Conservation (phyloP, 2,113 vertebrate genomes). For the Gymnorhina tibicen region DNA sequence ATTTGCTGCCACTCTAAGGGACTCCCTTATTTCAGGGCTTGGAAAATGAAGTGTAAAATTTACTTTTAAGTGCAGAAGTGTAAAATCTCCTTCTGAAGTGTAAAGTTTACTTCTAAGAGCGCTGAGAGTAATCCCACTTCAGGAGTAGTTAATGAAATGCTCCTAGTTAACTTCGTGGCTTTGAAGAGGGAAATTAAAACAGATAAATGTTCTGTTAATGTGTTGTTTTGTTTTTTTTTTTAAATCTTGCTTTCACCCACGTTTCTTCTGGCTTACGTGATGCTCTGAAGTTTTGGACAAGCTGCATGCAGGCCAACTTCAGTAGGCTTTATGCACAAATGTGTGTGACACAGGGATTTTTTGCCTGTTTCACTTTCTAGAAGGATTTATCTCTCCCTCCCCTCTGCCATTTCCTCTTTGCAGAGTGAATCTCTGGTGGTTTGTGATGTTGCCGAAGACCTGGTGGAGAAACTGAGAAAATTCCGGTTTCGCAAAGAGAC, state of each 20-base stretch:
- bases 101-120: background rate
- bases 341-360: fast-evolving
- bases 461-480: slow-evolving; percentile 89
- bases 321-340: background rate
- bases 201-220: background rate
- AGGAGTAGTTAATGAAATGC: background rate
- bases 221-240: background rate
- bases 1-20: background rate
- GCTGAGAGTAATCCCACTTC: background rate
- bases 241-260: background rate
- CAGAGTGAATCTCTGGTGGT: slow-evolving; percentile 95
- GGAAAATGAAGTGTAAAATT: background rate
- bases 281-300: background rate
- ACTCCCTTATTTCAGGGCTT: background rate
- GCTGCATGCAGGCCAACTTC: background rate
- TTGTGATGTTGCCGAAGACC: slow-evolving; percentile 92
- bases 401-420: background rate
- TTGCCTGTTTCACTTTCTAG: background rate
- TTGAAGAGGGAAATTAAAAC: background rate
- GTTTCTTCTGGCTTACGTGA: background rate
- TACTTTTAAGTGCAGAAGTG: background rate
- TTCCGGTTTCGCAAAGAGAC: slow-evolving; percentile 98
- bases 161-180: background rate
- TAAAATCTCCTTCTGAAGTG: background rate
- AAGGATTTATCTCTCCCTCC: background rate